Percentiles rank a stretch among this genome's conserved stretches.
Evolutionary conservation across 2,888 invertebrate genomes (phyloP).

Genomic region (Myopa tessellatipennis): DNA sequence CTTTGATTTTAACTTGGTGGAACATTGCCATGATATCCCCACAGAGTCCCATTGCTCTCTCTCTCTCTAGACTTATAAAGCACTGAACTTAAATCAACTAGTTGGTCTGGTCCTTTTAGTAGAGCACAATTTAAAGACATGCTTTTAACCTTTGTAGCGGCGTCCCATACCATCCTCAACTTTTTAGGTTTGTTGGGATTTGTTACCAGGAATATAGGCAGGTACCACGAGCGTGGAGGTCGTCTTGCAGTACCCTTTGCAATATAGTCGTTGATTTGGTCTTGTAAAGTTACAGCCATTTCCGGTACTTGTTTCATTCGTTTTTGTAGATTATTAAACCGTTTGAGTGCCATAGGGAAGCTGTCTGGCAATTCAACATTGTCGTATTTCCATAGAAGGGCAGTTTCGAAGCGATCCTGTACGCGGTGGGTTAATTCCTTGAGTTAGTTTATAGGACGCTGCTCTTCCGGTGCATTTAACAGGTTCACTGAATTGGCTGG

Average conservation of each 20-base stretch:
- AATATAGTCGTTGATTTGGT: slow-evolving; percentile 31
- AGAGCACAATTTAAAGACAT: slow-evolving; percentile 52
- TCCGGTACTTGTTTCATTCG: slow-evolving; percentile 8
- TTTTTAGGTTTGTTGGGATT: slow-evolving; percentile 51
- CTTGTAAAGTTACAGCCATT: slow-evolving; percentile 27
- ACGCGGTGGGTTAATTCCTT: not conserved
- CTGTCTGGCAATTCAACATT: slow-evolving; percentile 34
- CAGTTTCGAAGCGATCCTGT: slow-evolving; percentile 14
- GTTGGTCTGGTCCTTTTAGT: slow-evolving; percentile 39
- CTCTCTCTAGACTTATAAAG: slow-evolving; percentile 7
- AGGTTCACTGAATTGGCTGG: not conserved
- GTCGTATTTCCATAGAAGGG: slow-evolving; percentile 48
- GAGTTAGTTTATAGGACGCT: not conserved
- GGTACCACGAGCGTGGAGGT: slow-evolving; percentile 34
- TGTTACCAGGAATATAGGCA: slow-evolving; percentile 43
- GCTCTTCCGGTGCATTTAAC: not conserved
- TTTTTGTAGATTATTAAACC: not conserved
- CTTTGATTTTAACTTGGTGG: slow-evolving; percentile 7
- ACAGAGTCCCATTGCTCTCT: not conserved
- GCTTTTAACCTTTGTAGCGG: slow-evolving; percentile 53
- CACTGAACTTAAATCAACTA: not conserved
- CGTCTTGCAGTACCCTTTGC: slow-evolving; percentile 5
- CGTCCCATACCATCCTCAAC: slow-evolving; percentile 56
- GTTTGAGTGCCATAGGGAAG: slow-evolving; percentile 41
- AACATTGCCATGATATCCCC: not conserved